Evolutionary conservation across 2,888 invertebrate species (phyloP).

Genomic region (Halocaridina rubra): DNA sequence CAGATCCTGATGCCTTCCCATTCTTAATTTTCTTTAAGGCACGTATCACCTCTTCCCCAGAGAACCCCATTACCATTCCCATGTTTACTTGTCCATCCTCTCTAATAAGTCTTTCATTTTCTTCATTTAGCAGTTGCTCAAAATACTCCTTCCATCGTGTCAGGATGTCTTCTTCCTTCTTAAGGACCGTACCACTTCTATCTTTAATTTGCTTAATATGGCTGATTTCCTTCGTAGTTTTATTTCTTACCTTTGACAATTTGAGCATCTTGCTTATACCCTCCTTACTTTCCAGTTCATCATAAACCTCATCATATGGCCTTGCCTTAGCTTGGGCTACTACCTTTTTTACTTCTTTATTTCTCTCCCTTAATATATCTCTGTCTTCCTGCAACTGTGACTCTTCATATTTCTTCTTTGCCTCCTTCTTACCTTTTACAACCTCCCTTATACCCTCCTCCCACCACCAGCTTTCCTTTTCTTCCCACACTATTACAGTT

Average conservation of each 20-base stretch:
- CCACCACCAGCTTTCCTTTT: too few species aligned
- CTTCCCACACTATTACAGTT: too few species aligned
- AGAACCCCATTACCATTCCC: background rate
- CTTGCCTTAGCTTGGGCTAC: too few species aligned
- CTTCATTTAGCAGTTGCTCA: background rate
- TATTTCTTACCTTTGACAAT: background rate
- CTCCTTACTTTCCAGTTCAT: background rate
- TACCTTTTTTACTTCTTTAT: too few species aligned
- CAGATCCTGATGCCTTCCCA: background rate
- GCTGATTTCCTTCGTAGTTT: background rate
- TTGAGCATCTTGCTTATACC: background rate
- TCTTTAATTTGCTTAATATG: background rate
- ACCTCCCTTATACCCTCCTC: too few species aligned
- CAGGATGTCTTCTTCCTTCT: background rate
- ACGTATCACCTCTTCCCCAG: background rate
- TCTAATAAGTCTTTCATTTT: background rate
- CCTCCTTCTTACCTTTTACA: too few species aligned
- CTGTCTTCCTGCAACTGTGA: too few species aligned
- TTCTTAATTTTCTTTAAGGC: background rate
- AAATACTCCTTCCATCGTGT: background rate
- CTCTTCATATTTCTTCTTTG: too few species aligned
- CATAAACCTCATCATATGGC: too few species aligned
- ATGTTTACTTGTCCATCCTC: background rate
- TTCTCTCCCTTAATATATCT: too few species aligned
- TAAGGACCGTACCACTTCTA: background rate